Conservation (phyloP, 64 coral and sea anemone species). For the Actinia equina region DNA sequence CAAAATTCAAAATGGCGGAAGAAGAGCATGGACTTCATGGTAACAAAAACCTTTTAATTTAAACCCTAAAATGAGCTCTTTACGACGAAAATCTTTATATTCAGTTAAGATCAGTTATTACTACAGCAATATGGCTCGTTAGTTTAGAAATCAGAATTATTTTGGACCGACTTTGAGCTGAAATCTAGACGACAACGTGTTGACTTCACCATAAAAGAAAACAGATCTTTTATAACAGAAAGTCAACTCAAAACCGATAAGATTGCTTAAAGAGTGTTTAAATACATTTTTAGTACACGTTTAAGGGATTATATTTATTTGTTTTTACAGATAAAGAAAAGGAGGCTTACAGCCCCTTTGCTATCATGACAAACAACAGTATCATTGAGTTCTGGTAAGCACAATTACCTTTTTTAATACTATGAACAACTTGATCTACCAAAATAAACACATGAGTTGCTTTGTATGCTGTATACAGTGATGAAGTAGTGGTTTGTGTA, state of each 20-base stretch:
- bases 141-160: not conserved
- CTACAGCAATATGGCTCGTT: not conserved
- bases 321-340: conserved; percentile 50
- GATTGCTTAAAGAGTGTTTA: too few species aligned
- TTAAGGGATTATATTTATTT: not conserved
- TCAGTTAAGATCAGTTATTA: not conserved
- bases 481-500: too few species aligned
- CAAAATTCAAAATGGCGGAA: conserved; percentile 61
- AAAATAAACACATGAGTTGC: too few species aligned
- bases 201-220: too few species aligned
- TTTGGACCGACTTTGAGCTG: not conserved
- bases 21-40: conserved; percentile 38
- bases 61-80: not conserved
- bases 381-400: conserved; percentile 98
- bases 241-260: too few species aligned
- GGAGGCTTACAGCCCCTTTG: conserved; percentile 88
- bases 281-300: too few species aligned
- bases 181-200: too few species aligned
- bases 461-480: too few species aligned
- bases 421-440: too few species aligned
- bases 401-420: too few species aligned
- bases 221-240: too few species aligned
- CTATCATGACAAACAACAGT: conserved; percentile 84
- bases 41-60: not conserved
- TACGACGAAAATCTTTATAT: not conserved